Percentiles rank a stretch among this genome's conserved stretches.
These are phyloP conservation scores for Nymphicus hollandicus DNA, from an alignment of 2,113 vertebrate genomes.

Conservation along the genomic window DNA sequence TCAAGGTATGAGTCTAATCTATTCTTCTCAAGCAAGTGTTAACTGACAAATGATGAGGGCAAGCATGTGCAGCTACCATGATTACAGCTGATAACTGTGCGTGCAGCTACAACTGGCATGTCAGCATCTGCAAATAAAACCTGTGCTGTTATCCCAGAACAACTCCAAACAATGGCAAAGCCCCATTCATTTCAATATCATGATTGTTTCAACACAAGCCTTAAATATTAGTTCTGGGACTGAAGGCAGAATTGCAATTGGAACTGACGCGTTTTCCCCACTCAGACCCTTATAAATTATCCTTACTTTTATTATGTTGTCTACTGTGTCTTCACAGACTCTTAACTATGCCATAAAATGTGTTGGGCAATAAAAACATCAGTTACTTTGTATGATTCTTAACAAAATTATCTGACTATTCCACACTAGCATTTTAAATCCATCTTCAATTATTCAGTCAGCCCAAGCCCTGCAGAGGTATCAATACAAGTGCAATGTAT, in stretches of 20 bases:
- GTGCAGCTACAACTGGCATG: background rate
- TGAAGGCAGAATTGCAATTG: background rate
- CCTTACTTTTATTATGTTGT: background rate
- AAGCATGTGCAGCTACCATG: background rate
- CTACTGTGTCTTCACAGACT: background rate
- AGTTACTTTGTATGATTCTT: background rate
- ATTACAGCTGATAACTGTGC: background rate
- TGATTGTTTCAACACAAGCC: constrained; percentile 8
- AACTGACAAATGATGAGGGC: constrained; percentile 29
- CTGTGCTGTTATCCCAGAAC: background rate
- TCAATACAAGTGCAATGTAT: background rate
- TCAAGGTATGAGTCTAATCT: background rate
- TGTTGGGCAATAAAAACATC: background rate
- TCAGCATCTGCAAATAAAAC: constrained; percentile 37
- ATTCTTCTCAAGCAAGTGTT: constrained; percentile 5
- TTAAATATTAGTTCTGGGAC: background rate
- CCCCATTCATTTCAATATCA: background rate
- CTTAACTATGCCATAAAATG: background rate
- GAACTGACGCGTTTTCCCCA: background rate
- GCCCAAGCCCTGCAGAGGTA: background rate
- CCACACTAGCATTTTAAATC: background rate
- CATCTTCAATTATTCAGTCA: background rate
- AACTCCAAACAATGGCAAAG: background rate
- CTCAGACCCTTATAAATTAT: background rate
- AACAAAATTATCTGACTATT: background rate